These are phyloP conservation scores for Darevskia mixta DNA, from an alignment of 2,797 vertebrate genomes.

Conservation along the genomic window DNA sequence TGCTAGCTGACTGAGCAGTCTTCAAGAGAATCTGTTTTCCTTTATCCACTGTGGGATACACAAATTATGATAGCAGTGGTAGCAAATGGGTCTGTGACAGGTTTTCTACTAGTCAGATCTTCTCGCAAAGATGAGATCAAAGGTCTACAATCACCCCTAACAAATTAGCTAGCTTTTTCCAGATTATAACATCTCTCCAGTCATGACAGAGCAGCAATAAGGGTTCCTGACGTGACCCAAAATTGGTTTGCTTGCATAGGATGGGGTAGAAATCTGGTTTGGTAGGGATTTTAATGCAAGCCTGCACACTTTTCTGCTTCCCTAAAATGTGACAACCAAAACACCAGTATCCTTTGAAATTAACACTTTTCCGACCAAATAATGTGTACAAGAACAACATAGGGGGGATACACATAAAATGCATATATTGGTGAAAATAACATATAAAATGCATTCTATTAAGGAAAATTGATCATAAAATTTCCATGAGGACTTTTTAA, in stretches of 20 bases:
- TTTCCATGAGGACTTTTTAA: too few species aligned
- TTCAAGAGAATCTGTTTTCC: neutral
- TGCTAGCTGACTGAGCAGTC: constrained; percentile 1
- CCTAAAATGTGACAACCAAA: neutral
- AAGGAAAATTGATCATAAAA: too few species aligned
- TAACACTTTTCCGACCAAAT: too few species aligned
- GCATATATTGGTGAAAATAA: too few species aligned
- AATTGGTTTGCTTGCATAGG: neutral
- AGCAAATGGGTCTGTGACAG: neutral
- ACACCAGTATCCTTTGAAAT: neutral
- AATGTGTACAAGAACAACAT: too few species aligned
- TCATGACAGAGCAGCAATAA: neutral
- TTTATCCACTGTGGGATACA: neutral
- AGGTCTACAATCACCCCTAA: neutral
- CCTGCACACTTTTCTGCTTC: neutral
- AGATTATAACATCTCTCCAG: neutral
- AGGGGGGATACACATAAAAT: too few species aligned
- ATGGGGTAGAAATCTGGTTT: neutral
- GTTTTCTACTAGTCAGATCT: neutral
- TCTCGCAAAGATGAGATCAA: neutral
- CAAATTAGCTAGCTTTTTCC: neutral
- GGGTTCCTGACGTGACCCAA: neutral
- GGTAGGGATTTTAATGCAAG: neutral
- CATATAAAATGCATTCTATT: too few species aligned
- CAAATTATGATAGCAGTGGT: neutral